Evolutionary conservation across 2,888 invertebrate species (phyloP), one percentile per base, ranked within the genome.

Genomic region (Drosophila aldrichi): DNA sequence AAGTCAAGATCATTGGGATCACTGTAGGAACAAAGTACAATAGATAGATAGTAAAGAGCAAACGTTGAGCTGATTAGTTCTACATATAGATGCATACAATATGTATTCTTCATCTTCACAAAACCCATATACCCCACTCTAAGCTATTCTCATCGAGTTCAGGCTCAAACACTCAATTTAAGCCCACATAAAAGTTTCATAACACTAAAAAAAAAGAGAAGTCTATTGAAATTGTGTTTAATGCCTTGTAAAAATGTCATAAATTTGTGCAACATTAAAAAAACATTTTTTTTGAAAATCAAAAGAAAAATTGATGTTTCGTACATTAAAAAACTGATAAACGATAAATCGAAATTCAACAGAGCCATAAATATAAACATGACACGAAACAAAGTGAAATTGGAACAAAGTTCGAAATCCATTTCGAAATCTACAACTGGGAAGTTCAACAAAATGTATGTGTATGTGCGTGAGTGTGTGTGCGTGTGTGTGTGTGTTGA

Each of bases 401-500:
- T 84, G 81, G 79, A 87, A 55, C 88, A 84, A 89, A 87, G 84
- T 76, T 84, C 16, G 74, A 79, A 83, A 87, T 72, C 74, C 84
- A 89, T 89, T 89, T 84, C 70, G 84, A 89, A 81, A 89, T 77
- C 67, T 55, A 74, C 79, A 81, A 36, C 22, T 83, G 69, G 77
- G 77, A 72, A 77, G 57, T 61, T 74, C 6, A 55, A 64, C 74
- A 59, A 81, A 79, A 54, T 8, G 38, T n/a, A n/a, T 25, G 34
- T 18, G 34, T 18, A 14, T 25, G 43, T 34, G 43, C 34, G 18
- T 52, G 64, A 56, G 43, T 34, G 22, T 44, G 34, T n/a, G n/a
- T 34, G 36, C 60, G 56, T n/a, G 12, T 34, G 34, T 14, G 18
- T 32, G 25, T 40, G 55, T 18, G 43, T 43, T 32, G 46, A 34